Conservation (phyloP, 1,140 invertebrate genomes). For the Hycleus phaleratus region DNA sequence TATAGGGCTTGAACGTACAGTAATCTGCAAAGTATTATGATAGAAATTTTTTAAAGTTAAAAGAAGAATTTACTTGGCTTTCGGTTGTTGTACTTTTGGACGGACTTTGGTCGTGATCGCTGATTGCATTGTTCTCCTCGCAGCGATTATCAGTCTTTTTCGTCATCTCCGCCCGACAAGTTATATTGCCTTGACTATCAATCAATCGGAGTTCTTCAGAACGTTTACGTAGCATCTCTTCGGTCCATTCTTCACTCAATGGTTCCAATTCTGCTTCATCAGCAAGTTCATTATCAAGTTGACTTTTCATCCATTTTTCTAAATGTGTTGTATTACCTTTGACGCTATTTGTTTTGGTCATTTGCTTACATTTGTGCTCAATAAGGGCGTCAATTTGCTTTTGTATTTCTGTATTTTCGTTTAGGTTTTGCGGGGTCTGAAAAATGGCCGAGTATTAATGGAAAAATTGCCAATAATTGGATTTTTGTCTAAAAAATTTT, state of each 20-base stretch:
- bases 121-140: conserved; percentile 39
- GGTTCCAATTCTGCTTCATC: conserved; percentile 43
- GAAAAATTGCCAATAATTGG: conserved; percentile 1
- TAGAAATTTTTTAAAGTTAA: neutral
- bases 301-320: conserved; percentile 64
- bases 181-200: conserved; percentile 38
- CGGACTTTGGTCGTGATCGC: conserved; percentile 52
- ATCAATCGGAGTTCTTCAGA: conserved; percentile 56
- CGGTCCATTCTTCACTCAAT: conserved; percentile 60
- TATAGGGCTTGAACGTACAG: conserved; percentile 58
- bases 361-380: conserved; percentile 51
- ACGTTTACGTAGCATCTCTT: conserved; percentile 56
- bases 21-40: conserved; percentile 46
- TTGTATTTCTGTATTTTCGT: conserved; percentile 36
- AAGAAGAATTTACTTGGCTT: conserved; percentile 51
- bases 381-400: conserved; percentile 50
- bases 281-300: conserved; percentile 42
- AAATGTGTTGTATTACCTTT: conserved; percentile 56
- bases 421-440: conserved; percentile 31
- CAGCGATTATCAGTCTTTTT: conserved; percentile 36
- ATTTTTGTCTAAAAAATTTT: neutral
- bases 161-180: conserved; percentile 38
- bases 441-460: conserved; percentile 21
- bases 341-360: conserved; percentile 49
- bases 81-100: conserved; percentile 64